Evolutionary conservation across 2,888 invertebrate genomes (phyloP).

Genomic region (Aphidius colemani): DNA sequence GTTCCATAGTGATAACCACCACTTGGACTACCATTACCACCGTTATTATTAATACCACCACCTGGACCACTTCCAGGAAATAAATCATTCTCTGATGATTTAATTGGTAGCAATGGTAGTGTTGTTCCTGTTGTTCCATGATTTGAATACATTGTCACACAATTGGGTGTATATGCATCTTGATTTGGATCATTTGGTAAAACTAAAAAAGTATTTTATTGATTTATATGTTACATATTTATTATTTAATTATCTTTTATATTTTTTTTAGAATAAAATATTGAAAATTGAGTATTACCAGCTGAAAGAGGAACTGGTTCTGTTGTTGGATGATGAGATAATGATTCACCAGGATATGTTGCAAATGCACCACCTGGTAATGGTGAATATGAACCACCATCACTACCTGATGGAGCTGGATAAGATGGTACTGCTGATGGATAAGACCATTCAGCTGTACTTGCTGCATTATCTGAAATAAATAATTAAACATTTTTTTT

Average conservation of each 20-base stretch:
- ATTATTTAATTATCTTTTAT: neutral
- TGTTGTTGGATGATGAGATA: slow-evolving; percentile 57
- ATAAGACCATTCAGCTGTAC: slow-evolving; percentile 54
- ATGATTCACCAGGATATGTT: slow-evolving; percentile 55
- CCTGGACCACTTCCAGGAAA: slow-evolving; percentile 43
- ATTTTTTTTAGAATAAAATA: neutral
- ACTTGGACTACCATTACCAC: slow-evolving; percentile 45
- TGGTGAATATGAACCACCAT: slow-evolving; percentile 56
- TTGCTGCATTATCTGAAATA: slow-evolving; percentile 49
- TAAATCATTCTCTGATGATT: slow-evolving; percentile 47
- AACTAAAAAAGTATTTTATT: slow-evolving; percentile 38
- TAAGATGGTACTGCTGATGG: slow-evolving; percentile 52
- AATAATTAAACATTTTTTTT: neutral
- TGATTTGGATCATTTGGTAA: slow-evolving; percentile 47
- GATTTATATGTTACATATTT: neutral
- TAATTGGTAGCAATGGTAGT: slow-evolving; percentile 47
- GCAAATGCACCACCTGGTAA: slow-evolving; percentile 58
- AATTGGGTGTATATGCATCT: slow-evolving; percentile 55
- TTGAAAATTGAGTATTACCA: slow-evolving; percentile 39
- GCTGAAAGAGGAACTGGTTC: slow-evolving; percentile 56
- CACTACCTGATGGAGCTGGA: slow-evolving; percentile 53
- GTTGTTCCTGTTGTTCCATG: slow-evolving; percentile 40
- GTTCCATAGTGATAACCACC: slow-evolving; percentile 57
- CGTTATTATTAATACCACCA: slow-evolving; percentile 31
- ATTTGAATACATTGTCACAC: slow-evolving; percentile 54